Evolutionary conservation across 1,140 invertebrate genomes (phyloP), one percentile per base, ranked within the genome.

Genomic region (Drosophila sulfurigaster): DNA sequence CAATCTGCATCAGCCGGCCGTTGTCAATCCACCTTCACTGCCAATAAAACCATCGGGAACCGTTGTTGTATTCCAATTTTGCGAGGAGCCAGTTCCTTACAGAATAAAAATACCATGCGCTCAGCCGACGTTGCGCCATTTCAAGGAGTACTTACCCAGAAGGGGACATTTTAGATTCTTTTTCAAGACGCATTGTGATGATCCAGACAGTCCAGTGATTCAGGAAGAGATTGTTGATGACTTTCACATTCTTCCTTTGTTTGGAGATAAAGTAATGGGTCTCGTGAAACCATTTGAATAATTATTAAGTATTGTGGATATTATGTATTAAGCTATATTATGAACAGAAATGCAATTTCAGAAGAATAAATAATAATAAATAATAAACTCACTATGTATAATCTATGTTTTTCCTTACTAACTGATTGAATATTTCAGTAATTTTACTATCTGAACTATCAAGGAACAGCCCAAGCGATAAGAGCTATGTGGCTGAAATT

Each of bases 91-190:
- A 82, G 95, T 98, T 90, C 98, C 98, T 11, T 98, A 98, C 93
- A 94, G 96, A 79, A 96, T 96, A 71, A 97, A 96, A 93, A 96
- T 99, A 92, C 95, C 96, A 79, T 96, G 97, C 76, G 93, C 93
- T 63, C 94, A 95, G 79, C 95, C 96, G 78, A 98, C 97, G 16
- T 94, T 99, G 58, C 95, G 95, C 77, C 95, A 97, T 91, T 98
- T 99, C 93, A 98, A 98, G 93, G 97, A 98, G 69, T 97, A 96
- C 91, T 94, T 98, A 86, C 97, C 96, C 3, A 97, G 98, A 93
- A 97, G 97, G 93, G 98, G 98, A 92, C 96, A 96, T 93, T 98
- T 97, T 91, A 98, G 98, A 94, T 98, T 97, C 94, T 99, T 98
- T 94, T 99, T 99, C 94, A 98, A 98, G 94, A 97, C 96, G 38